phyloP scores from a whole-genome alignment of 2,797 vertebrate species.

The Lepilemur ruficaudatus region DNA sequence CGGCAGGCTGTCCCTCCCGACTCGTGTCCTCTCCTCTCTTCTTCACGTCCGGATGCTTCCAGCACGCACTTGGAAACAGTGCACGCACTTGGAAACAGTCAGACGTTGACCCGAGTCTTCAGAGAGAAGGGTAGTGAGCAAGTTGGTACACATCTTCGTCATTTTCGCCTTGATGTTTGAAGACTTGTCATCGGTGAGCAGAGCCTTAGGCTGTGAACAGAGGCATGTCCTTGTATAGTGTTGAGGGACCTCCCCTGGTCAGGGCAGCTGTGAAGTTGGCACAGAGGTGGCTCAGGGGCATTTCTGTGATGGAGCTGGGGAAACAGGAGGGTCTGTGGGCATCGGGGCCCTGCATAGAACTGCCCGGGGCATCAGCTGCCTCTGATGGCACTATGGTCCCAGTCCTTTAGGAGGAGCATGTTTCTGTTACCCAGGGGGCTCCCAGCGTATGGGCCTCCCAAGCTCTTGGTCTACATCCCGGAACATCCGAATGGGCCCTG shows the following conservation, averaged over 20 bases:
- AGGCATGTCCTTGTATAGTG: neutral
- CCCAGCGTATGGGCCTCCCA: accelerated
- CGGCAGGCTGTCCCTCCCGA: neutral
- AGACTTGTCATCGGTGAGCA: neutral
- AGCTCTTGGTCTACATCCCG: neutral
- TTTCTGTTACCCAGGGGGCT: neutral
- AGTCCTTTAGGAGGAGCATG: neutral
- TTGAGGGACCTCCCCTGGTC: neutral
- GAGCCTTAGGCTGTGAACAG: neutral
- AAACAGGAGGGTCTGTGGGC: neutral
- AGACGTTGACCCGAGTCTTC: neutral
- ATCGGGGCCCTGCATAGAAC: neutral
- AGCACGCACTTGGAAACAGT: neutral
- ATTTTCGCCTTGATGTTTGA: neutral
- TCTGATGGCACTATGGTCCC: accelerated
- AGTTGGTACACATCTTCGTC: neutral
- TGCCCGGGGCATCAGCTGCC: neutral
- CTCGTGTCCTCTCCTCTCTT: neutral
- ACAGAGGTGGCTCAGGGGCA: neutral
- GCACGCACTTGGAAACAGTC: neutral
- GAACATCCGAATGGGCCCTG: accelerated
- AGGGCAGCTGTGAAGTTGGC: neutral
- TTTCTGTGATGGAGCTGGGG: neutral
- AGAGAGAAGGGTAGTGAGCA: neutral
- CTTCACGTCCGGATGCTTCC: neutral